These are phyloP conservation scores for Adela reaumurella DNA, from an alignment of 2,888 invertebrate species.

Conservation along the genomic window DNA sequence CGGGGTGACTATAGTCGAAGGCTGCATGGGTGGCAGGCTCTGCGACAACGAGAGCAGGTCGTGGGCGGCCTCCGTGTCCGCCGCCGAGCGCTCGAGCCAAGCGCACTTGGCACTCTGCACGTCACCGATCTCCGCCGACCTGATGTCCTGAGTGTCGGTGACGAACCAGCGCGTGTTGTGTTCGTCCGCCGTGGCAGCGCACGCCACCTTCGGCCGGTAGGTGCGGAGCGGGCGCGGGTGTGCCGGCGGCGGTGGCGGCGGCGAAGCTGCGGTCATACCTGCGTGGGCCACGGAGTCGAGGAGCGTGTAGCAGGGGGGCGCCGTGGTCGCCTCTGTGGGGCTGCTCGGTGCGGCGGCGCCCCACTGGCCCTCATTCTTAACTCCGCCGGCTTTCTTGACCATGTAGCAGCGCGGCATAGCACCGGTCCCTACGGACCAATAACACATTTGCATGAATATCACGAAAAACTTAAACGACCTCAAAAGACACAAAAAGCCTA, in stretches of 20 bases:
- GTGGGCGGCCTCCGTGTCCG: constrained; percentile 87
- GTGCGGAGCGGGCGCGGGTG: background rate
- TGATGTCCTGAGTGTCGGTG: constrained; percentile 21
- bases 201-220: background rate
- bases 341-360: constrained; percentile 40
- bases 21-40: constrained; percentile 71
- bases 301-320: constrained; percentile 58
- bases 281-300: too few relatives aligned
- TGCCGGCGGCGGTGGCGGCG: background rate
- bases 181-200: background rate
- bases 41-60: constrained; percentile 74
- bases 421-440: constrained; percentile 36
- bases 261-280: constrained; percentile 17
- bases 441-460: too few relatives aligned
- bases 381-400: constrained; percentile 65
- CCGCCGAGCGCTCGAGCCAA: constrained; percentile 61
- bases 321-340: constrained; percentile 59
- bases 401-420: constrained; percentile 75
- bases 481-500: too few relatives aligned
- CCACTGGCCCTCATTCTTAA: constrained; percentile 24
- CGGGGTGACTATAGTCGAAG: constrained; percentile 65
- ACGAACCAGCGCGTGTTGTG: constrained; percentile 7
- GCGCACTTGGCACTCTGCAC: constrained; percentile 35
- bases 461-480: too few relatives aligned
- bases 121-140: constrained; percentile 40